Conservation (phyloP, 2,113 vertebrate genomes). For the Jacana jacana region DNA sequence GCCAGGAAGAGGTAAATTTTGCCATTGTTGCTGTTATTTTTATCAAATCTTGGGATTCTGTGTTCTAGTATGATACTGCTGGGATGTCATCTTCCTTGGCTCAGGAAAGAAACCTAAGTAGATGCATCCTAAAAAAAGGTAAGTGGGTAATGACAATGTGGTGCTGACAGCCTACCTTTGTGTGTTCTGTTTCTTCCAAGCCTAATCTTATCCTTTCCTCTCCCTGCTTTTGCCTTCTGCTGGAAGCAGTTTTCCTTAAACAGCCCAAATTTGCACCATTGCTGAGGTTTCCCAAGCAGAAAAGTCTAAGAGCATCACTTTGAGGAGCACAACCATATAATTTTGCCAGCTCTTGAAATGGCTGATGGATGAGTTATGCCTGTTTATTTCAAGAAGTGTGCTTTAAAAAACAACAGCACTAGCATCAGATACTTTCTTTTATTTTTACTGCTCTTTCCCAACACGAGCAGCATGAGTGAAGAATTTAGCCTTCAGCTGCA, state of each 20-base stretch:
- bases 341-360: neutral
- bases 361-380: neutral
- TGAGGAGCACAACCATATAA: neutral
- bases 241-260: neutral
- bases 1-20: neutral
- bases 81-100: neutral
- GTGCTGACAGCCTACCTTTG: neutral
- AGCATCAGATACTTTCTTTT: neutral
- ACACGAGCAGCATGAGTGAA: neutral
- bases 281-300: neutral
- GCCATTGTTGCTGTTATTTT: neutral
- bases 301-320: neutral
- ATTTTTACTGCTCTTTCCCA: neutral
- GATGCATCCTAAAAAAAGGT: neutral
- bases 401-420: neutral
- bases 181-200: neutral
- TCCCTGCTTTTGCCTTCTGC: neutral
- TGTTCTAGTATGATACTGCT: neutral
- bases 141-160: neutral
- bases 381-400: neutral
- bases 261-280: neutral
- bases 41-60: neutral
- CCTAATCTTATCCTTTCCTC: neutral
- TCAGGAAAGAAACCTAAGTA: neutral
- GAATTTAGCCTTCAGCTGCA: neutral